These are phyloP conservation scores for Notospermus geniculatus DNA, from an alignment of 1,140 invertebrate genomes.

Conservation along the genomic window DNA sequence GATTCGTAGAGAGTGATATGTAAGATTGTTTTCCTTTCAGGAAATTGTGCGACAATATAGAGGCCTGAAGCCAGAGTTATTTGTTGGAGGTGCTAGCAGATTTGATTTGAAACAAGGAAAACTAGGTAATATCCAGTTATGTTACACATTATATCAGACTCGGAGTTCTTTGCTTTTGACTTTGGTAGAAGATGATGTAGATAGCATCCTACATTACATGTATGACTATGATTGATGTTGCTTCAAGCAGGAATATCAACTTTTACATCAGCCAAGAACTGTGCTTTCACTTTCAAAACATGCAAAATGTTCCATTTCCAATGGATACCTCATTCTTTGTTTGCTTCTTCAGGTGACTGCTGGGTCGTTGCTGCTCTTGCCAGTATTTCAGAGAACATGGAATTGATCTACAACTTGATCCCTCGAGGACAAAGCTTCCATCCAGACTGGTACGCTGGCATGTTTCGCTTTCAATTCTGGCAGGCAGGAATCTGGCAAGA, in stretches of 20 bases:
- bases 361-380: slow-evolving; percentile 69
- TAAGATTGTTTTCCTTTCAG: too few relatives aligned
- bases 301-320: not conserved
- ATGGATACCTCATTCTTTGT: slow-evolving; percentile 2
- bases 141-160: too few relatives aligned
- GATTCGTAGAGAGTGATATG: slow-evolving; percentile 1
- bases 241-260: not conserved
- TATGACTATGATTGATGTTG: not conserved
- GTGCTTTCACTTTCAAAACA: not conserved
- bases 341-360: slow-evolving; percentile 59
- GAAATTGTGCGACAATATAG: slow-evolving; percentile 34
- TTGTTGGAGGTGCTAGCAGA: slow-evolving; percentile 43
- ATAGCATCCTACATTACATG: too few relatives aligned
- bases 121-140: slow-evolving; percentile 60
- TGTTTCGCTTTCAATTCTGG: slow-evolving; percentile 73
- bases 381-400: slow-evolving; percentile 66
- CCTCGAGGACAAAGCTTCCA: slow-evolving; percentile 68
- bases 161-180: too few relatives aligned
- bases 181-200: too few relatives aligned
- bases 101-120: slow-evolving; percentile 70
- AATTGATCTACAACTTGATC: slow-evolving; percentile 67
- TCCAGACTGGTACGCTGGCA: slow-evolving; percentile 55
- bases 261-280: not conserved
- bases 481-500: slow-evolving; percentile 76
- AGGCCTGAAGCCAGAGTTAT: slow-evolving; percentile 39